Evolutionary conservation across 1,140 invertebrate species (phyloP).

Genomic region (Pogonomyrmex californicus): DNA sequence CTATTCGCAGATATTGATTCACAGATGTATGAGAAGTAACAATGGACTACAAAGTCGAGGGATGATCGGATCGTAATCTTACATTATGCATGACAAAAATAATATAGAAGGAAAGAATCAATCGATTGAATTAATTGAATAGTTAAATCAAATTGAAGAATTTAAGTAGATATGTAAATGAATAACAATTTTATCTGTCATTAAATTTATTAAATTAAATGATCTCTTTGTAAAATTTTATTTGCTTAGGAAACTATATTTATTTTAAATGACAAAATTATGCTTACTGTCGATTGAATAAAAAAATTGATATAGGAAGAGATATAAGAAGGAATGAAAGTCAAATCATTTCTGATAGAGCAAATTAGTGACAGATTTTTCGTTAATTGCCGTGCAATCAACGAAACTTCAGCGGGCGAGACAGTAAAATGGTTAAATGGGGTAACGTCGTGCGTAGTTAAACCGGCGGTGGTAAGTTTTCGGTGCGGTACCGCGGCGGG

Average conservation of each 20-base stretch:
- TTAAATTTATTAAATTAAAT: not conserved
- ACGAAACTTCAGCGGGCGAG: slow-evolving; percentile 7
- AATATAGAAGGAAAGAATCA: not conserved
- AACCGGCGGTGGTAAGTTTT: slow-evolving; percentile 35
- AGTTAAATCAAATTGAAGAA: not conserved
- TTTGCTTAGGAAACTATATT: not conserved
- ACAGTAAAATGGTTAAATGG: slow-evolving; percentile 50
- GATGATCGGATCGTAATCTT: not conserved
- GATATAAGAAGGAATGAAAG: not conserved
- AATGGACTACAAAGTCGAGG: not conserved
- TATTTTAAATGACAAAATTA: not conserved
- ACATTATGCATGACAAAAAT: not conserved
- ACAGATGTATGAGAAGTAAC: not conserved
- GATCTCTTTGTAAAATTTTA: not conserved
- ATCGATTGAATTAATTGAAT: not conserved
- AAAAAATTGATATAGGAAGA: too few relatives aligned
- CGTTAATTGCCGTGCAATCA: slow-evolving; percentile 17
- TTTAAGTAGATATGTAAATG: too few relatives aligned
- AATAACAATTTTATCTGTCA: too few relatives aligned
- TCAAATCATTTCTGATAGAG: not conserved
- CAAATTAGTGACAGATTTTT: slow-evolving; percentile 20
- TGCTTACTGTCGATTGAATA: too few relatives aligned
- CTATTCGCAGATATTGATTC: slow-evolving; percentile 31
- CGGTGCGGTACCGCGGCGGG: not conserved
- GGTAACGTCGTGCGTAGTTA: slow-evolving; percentile 29